Conservation (phyloP, 2,113 vertebrate genomes). For the Physeter macrocephalus region DNA sequence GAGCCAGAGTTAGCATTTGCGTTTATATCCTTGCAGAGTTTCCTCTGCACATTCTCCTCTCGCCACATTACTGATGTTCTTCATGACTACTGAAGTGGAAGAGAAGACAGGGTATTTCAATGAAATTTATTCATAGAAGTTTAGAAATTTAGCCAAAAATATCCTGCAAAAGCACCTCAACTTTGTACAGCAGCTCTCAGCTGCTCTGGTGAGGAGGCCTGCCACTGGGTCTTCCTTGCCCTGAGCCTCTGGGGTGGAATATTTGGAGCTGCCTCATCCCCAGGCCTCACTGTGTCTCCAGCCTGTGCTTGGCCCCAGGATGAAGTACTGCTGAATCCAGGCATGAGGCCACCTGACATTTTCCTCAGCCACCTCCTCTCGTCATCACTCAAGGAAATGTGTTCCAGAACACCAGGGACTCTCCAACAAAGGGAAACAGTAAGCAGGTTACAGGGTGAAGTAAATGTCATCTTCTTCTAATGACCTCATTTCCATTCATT, state of each 20-base stretch:
- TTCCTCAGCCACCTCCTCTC: not conserved
- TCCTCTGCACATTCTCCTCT: not conserved
- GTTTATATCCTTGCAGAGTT: not conserved
- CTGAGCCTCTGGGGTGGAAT: not conserved
- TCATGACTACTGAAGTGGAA: not conserved
- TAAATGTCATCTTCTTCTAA: not conserved
- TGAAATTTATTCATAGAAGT: not conserved
- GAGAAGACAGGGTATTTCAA: not conserved
- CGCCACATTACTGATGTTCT: not conserved
- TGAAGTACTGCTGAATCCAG: not conserved
- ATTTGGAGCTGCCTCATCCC: too few relatives aligned
- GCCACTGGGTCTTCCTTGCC: too few relatives aligned
- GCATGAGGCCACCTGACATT: not conserved
- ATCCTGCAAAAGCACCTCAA: not conserved
- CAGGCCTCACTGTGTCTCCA: not conserved
- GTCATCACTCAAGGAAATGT: not conserved
- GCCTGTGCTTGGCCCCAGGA: not conserved
- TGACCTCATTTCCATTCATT: slow-evolving; percentile 20
- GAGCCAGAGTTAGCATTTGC: not conserved
- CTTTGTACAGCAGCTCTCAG: not conserved
- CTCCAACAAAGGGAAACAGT: not conserved
- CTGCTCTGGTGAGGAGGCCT: not conserved
- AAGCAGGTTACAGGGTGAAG: slow-evolving; percentile 6
- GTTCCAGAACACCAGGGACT: not conserved
- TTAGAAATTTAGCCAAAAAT: not conserved